Conservation (phyloP, 2,888 invertebrate species). For the Nomada fucata region DNA sequence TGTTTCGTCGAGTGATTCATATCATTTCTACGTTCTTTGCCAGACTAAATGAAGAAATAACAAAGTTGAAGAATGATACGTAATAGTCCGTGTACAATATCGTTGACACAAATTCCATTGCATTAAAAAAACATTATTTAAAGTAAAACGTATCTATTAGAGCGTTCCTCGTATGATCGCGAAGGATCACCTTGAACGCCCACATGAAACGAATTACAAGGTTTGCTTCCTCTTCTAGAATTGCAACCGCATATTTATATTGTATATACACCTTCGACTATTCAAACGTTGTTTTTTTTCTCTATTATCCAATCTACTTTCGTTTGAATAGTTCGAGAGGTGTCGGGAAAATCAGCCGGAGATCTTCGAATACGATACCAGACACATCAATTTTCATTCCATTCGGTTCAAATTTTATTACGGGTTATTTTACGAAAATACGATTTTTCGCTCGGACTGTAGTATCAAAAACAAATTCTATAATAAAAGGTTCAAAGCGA, state of each 20-base stretch:
- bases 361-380: neutral
- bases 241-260: slow-evolving; percentile 48
- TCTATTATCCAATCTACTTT: neutral
- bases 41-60: neutral
- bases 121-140: slow-evolving; percentile 23
- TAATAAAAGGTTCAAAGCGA: too few species aligned
- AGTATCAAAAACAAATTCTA: too few species aligned
- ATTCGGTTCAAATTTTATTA: neutral
- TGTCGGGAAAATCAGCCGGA: too few species aligned
- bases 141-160: slow-evolving; percentile 46
- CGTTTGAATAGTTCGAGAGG: neutral
- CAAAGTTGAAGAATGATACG: too few species aligned
- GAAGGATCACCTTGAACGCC: slow-evolving; percentile 59
- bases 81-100: neutral
- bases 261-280: slow-evolving; percentile 24
- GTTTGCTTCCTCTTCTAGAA: slow-evolving; percentile 62
- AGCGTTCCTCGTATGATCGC: slow-evolving; percentile 48
- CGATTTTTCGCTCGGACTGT: too few species aligned
- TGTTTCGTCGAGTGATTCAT: neutral
- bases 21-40: neutral
- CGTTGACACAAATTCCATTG: slow-evolving; percentile 26
- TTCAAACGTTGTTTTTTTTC: slow-evolving; percentile 1
- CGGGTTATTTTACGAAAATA: too few species aligned
- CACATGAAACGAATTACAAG: slow-evolving; percentile 59
- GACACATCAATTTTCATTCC: neutral